Percentiles rank a stretch among this genome's conserved stretches.
Conservation (phyloP, 2,113 vertebrate species). For the Megaptera novaeangliae region DNA sequence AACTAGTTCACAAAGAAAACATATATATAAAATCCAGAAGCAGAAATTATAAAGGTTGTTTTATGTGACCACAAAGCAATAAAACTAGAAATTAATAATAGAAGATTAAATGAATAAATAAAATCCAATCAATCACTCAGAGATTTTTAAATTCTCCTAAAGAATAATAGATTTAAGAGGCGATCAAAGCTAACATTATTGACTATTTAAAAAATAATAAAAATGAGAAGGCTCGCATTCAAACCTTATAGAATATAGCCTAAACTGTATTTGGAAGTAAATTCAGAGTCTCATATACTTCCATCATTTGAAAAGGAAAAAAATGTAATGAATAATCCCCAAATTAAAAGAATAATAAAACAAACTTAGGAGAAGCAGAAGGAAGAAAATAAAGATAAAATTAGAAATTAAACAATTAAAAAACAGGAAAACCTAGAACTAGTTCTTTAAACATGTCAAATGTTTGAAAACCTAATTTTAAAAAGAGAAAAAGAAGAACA, state of each 20-base stretch:
- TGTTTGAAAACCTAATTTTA: slow-evolving; percentile 12
- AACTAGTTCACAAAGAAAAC: neutral
- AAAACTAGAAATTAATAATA: slow-evolving; percentile 17
- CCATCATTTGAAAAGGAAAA: neutral
- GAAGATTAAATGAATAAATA: neutral
- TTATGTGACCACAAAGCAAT: neutral
- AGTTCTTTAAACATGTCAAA: neutral
- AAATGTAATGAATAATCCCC: neutral
- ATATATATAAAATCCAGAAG: neutral
- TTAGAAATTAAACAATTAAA: neutral
- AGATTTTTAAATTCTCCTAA: neutral
- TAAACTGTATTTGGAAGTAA: neutral
- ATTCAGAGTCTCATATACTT: neutral
- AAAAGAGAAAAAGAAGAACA: neutral
- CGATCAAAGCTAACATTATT: neutral
- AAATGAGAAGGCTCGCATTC: neutral
- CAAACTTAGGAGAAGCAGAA: neutral
- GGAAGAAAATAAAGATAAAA: neutral
- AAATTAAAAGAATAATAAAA: slow-evolving; percentile 7
- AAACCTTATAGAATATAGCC: neutral
- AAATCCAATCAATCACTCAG: neutral
- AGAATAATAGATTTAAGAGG: neutral
- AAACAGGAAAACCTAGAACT: neutral
- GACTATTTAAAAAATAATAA: neutral
- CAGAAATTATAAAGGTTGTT: slow-evolving; percentile 3